These are phyloP conservation scores for Rhopilema esculentum DNA, from an alignment of 30 jellyfish, hydroid and myxozoan genomes.

Conservation along the genomic window DNA sequence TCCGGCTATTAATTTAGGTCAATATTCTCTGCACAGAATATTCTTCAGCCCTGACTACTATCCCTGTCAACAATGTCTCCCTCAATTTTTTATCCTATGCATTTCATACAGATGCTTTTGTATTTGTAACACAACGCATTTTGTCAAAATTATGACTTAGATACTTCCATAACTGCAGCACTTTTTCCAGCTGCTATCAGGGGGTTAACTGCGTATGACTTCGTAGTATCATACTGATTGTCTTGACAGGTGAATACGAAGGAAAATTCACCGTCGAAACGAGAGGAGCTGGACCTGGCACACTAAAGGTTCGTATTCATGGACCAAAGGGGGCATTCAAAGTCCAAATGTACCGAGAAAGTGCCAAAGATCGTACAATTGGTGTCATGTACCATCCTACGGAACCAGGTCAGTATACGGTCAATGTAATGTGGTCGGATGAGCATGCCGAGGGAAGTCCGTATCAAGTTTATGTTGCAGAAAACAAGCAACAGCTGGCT, in stretches of 20 bases:
- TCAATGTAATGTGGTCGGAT: slow-evolving; percentile 93
- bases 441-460: slow-evolving; percentile 93
- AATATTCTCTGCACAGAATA: too few relatives aligned
- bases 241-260: slow-evolving; percentile 70
- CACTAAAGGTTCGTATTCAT: slow-evolving; percentile 94
- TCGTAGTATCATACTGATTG: background rate
- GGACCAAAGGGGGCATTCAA: slow-evolving; percentile 99
- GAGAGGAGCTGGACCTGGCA: slow-evolving; percentile 99
- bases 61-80: too few relatives aligned
- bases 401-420: slow-evolving; percentile 93
- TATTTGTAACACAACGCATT: too few relatives aligned
- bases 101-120: too few relatives aligned
- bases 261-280: slow-evolving; percentile 89
- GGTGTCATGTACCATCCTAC: slow-evolving; percentile 92
- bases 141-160: too few relatives aligned
- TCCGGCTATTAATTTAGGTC: too few relatives aligned
- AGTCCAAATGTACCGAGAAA: slow-evolving; percentile 91
- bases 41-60: too few relatives aligned
- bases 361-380: slow-evolving; percentile 73
- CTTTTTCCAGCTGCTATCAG: too few relatives aligned
- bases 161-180: background rate
- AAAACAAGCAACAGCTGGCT: slow-evolving; percentile 73
- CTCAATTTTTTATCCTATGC: too few relatives aligned
- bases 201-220: background rate
- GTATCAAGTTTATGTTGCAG: slow-evolving; percentile 84